Evolutionary conservation across 37 sponge, comb jelly and placozoan genomes (phyloP), one percentile per base, ranked within the genome.

Genomic region (Axinella damicornis): DNA sequence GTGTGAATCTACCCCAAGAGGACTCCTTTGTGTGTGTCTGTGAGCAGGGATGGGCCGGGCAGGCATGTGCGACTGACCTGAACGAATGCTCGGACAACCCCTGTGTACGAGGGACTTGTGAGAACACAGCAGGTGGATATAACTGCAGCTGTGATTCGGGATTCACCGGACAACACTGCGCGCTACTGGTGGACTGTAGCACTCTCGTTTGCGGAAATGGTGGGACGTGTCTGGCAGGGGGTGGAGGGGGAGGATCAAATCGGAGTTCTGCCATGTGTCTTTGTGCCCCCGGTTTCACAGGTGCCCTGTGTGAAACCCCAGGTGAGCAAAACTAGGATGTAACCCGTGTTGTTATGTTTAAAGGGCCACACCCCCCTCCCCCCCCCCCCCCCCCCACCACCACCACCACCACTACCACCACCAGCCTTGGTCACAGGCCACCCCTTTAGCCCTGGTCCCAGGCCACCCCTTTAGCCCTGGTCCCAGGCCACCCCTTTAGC

Each of bases 1-100:
- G 89, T 69, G 22, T 59, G 20, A 82, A 82, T n/a, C n/a, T n/a
- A 25, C 70, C 54, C 17, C 46, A 39, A 16, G 27, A 54, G 27
- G 9, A 46, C 46, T 46, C 46, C 9, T 55, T 1, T 19, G 65
- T 77, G 65, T 89, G 89, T 61, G 71, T 78, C 54, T 83, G 84
- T 60, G 25, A 33, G 0, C 1, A 6, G 0, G 87, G 80, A 17
- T 87, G 87, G 87, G 80, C 74, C 0, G 87, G 87, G 0, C 20
- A 22, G 14, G 15, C 0, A 2, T 83, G 89, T 71, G 63, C 25
- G 6, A 38, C 18, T 0, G 81, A 81, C 20, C 11, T 81, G 9
- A 69, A 81, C 32, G 83, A 76, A 56, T 88, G 82, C 56, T 72
- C 14, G 17, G 54, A n/a, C 1, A 11, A 4, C 25, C 56, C 67